Conservation (phyloP, 2,797 vertebrate genomes). For the Neopelma chrysocephalum region DNA sequence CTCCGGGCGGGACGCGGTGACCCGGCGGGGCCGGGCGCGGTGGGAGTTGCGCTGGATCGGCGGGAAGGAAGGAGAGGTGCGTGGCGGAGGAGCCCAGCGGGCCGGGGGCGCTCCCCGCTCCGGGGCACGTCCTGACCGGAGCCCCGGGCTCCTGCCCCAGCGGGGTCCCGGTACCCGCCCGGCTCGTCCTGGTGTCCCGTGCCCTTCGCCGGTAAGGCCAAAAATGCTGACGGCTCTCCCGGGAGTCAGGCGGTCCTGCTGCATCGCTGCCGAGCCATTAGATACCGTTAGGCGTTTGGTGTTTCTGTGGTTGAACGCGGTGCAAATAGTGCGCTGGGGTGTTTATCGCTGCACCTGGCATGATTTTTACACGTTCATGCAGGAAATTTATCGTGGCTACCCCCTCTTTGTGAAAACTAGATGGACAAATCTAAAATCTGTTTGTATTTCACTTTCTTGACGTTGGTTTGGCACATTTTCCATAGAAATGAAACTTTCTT, state of each 20-base stretch:
- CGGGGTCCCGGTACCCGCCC: neutral
- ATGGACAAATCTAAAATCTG: neutral
- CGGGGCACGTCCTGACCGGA: neutral
- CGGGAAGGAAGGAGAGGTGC: neutral
- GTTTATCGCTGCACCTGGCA: accelerated
- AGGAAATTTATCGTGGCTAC: neutral
- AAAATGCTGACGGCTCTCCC: neutral
- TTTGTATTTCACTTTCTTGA: accelerated
- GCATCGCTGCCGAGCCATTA: accelerated
- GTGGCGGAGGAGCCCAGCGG: neutral
- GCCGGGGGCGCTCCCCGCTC: neutral
- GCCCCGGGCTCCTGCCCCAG: too few species aligned
- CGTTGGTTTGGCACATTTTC: neutral
- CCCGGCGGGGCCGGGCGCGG: neutral
- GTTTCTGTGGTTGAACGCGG: accelerated
- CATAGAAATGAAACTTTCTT: neutral
- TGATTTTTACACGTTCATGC: neutral
- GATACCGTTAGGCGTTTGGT: neutral
- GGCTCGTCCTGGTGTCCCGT: neutral
- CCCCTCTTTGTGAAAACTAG: neutral
- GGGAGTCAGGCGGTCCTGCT: neutral
- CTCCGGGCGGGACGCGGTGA: neutral
- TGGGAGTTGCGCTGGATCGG: neutral
- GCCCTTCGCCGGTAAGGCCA: neutral
- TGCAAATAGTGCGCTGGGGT: neutral